Evolutionary conservation across 2,797 vertebrate genomes (phyloP).

Genomic region (Amblyopsis hoosieri): DNA sequence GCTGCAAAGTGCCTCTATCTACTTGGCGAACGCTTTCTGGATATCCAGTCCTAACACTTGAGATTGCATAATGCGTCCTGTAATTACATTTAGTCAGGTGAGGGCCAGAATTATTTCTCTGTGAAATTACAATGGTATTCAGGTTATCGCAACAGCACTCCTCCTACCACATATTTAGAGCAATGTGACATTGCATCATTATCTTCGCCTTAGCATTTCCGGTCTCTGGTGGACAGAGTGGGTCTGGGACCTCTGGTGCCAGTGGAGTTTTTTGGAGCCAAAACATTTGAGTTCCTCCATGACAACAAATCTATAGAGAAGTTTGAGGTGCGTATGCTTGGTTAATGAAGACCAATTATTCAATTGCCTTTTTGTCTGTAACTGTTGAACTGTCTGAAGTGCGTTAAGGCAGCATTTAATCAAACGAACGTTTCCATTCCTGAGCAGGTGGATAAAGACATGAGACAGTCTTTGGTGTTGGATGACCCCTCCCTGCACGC

Average conservation of each 20-base stretch:
- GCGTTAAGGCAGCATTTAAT: background rate
- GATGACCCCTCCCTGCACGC: slow-evolving; percentile 87
- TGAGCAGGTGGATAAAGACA: slow-evolving; percentile 89
- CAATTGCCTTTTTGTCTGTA: background rate
- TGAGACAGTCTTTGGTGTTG: slow-evolving; percentile 85
- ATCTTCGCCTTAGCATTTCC: slow-evolving; percentile 83
- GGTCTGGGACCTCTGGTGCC: slow-evolving; percentile 91
- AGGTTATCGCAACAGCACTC: background rate
- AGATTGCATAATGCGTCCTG: background rate
- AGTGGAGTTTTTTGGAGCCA: slow-evolving; percentile 91
- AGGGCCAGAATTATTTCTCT: background rate
- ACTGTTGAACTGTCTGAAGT: background rate
- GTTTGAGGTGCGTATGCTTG: slow-evolving; percentile 86
- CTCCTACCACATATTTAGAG: background rate
- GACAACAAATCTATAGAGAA: slow-evolving; percentile 87
- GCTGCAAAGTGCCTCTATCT: no score
- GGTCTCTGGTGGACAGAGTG: slow-evolving; percentile 91
- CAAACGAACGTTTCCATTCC: slow-evolving; percentile 38
- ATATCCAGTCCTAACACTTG: no score
- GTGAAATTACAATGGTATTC: background rate
- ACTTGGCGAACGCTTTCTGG: no score
- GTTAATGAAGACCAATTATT: background rate
- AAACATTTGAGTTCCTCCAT: slow-evolving; percentile 87
- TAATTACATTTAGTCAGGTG: background rate
- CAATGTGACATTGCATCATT: background rate